Evolutionary conservation across 92 coral and sea anemone genomes (phyloP), one percentile per base, ranked within the genome.

Genomic region (Pocillopora meandrina): DNA sequence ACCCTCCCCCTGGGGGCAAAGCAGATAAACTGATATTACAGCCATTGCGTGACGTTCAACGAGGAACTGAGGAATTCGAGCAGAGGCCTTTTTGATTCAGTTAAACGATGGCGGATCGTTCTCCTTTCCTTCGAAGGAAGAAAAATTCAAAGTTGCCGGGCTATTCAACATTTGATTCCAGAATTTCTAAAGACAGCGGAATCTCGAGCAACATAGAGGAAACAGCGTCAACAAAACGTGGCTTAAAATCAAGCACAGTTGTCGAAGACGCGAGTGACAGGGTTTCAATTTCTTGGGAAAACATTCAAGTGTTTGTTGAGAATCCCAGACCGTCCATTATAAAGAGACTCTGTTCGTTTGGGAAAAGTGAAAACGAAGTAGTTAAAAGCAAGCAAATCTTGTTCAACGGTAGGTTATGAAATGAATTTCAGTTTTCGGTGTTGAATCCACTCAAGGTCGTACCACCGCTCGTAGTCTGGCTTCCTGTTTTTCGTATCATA

Each of bases 301-400:
- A 90, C 77, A 70, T 90, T 70, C 76, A 90, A 66, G 93, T 83
- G 63, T 86, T 87, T 76, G 89, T 90, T 18, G 60, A 81, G 16
- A 55, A 55, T 18, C 68, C 85, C 17, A 52, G 76, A 34, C 77
- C 77, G 31, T 81, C 77, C 58, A 35, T 68, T 21, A 4, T 33
- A 10, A 81, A 81, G 68, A 57, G 77, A 31, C 35, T 81, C 69
- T 71, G 77, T 71, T 81, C 31, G 31, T 26, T 81, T 59, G 77
- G 67, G 12, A 71, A 65, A 1, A 14, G 69, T 4, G 58, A 69
- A 13, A 72, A 70, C 12, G 77, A 81, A 67, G 60, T 0, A 19
- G 35, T 58, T 17, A 58, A 11, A 34, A 81, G n/a, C 2, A 81
- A 71, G 77, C 85, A 81, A 59, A 35, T 81, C n/a, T 81, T 81